Percentiles rank a stretch among this genome's conserved stretches.
Evolutionary conservation across 2,113 vertebrate genomes (phyloP).

Genomic region (Platanista minor): DNA sequence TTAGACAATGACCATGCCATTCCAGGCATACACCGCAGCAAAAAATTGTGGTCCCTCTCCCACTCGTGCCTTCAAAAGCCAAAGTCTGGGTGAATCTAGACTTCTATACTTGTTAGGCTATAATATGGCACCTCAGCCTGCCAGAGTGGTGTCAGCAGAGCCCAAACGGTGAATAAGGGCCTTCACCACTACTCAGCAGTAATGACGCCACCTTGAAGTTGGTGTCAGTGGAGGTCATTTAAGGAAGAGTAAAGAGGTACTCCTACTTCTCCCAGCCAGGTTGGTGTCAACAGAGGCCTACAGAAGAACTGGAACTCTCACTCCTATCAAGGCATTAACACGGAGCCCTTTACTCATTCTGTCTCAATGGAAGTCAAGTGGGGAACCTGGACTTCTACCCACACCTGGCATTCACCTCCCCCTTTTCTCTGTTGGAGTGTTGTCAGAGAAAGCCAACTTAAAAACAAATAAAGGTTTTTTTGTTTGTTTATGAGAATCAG

Average conservation of each 20-base stretch:
- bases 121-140: not conserved
- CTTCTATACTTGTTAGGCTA: not conserved
- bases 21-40: not conserved
- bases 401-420: no score
- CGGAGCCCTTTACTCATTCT: not conserved
- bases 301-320: not conserved
- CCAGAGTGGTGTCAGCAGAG: not conserved
- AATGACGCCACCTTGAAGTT: not conserved
- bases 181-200: not conserved
- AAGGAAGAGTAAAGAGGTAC: not conserved
- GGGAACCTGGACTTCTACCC: not conserved
- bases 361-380: not conserved
- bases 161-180: not conserved
- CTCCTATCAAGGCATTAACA: not conserved
- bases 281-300: not conserved
- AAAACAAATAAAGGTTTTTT: not conserved
- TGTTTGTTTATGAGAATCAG: not conserved
- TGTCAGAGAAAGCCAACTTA: not conserved
- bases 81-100: not conserved
- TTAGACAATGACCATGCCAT: not conserved
- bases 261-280: not conserved
- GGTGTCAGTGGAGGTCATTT: not conserved
- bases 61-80: not conserved
- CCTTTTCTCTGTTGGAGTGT: not conserved
- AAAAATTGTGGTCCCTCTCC: not conserved